Evolutionary conservation across 2,888 invertebrate genomes (phyloP).

Genomic region (Megalurothrips usitatus): DNA sequence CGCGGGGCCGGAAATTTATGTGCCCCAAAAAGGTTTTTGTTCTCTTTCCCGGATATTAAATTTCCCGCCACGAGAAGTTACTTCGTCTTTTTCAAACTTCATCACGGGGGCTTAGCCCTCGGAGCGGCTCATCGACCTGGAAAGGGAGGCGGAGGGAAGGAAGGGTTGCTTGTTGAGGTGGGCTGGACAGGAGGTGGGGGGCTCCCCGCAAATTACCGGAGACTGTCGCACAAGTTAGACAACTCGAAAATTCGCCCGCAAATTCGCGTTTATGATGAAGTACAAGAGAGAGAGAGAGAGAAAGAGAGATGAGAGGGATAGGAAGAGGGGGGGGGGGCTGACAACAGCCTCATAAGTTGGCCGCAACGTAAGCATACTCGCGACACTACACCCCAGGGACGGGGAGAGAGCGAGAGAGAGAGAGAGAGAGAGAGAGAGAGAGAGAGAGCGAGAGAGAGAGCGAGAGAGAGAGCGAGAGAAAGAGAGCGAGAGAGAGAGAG

Average conservation of each 20-base stretch:
- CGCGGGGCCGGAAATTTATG: background rate
- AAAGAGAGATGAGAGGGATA: background rate
- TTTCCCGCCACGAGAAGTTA: background rate
- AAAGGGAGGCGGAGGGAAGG: too few relatives aligned
- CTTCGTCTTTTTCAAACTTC: background rate
- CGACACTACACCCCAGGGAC: background rate
- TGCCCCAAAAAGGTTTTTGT: background rate
- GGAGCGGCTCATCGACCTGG: too few relatives aligned
- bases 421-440: background rate
- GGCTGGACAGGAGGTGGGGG: background rate
- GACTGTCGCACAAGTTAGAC: conserved; percentile 21
- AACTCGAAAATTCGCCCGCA: conserved; percentile 21
- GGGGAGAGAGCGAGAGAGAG: background rate
- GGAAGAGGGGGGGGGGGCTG: too few relatives aligned
- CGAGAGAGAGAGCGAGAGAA: too few relatives aligned
- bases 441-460: too few relatives aligned
- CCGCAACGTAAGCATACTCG: background rate
- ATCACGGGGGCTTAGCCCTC: background rate
- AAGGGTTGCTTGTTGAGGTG: too few relatives aligned
- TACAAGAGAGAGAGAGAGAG: background rate
- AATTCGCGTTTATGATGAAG: conserved; percentile 21
- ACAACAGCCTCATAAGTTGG: background rate
- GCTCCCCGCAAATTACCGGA: background rate
- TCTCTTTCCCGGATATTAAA: background rate
- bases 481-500: too few relatives aligned